Evolutionary conservation across 2,888 invertebrate genomes (phyloP).

Genomic region (Danaus chrysippus): DNA sequence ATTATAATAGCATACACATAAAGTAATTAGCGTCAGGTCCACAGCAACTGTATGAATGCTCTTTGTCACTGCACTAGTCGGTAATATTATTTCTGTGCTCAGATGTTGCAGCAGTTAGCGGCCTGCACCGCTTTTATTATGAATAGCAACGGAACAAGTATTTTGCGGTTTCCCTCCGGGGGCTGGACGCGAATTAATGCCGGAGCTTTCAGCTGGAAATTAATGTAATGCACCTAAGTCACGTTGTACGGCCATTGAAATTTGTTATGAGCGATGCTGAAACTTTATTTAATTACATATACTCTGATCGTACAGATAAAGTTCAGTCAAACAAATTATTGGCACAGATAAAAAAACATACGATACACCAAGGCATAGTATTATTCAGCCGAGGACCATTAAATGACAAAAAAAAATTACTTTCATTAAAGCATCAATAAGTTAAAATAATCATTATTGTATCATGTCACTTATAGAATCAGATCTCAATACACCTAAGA

Average conservation of each 20-base stretch:
- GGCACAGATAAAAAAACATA: slow-evolving; percentile 42
- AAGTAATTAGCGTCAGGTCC: slow-evolving; percentile 11
- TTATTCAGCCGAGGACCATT: no score
- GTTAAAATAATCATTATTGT: no score
- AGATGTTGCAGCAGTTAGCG: slow-evolving; percentile 76
- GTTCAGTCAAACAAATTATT: slow-evolving; percentile 52
- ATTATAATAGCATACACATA: no score
- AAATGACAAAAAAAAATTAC: no score
- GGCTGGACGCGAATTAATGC: slow-evolving; percentile 76
- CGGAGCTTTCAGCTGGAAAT: slow-evolving; percentile 74
- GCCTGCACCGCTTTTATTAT: slow-evolving; percentile 74
- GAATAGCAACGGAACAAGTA: slow-evolving; percentile 77
- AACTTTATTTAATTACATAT: no score
- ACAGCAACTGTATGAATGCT: slow-evolving; percentile 39
- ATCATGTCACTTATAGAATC: no score
- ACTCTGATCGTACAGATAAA: no score
- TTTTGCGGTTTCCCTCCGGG: slow-evolving; percentile 72
- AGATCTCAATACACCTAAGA: no score
- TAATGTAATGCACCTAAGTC: slow-evolving; percentile 77
- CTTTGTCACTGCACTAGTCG: slow-evolving; percentile 51
- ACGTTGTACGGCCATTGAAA: slow-evolving; percentile 43
- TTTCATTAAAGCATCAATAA: no score
- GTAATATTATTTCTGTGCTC: slow-evolving; percentile 65
- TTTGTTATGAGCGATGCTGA: no score
- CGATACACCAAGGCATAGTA: no score